A percentile compares a stretch with the other conserved stretches of the same genome.
Evolutionary conservation across 1,140 invertebrate genomes (phyloP).

Genomic region (Manduca sexta): DNA sequence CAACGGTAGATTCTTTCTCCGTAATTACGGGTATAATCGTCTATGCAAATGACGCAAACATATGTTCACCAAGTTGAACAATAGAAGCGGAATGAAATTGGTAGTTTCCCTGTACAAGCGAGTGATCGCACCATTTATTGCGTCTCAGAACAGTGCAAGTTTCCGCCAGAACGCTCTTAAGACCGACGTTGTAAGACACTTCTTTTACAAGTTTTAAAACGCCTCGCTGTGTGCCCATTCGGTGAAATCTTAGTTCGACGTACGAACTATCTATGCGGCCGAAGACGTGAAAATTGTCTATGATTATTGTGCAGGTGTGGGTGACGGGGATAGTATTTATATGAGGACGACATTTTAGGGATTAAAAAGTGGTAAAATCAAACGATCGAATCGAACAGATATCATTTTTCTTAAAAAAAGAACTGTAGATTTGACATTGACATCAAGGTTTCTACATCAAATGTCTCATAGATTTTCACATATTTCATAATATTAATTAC

Average conservation of each 20-base stretch:
- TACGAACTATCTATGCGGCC: background rate
- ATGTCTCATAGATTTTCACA: no score
- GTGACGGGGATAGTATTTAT: no score
- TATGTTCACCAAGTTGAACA: conserved; percentile 15
- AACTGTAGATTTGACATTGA: no score
- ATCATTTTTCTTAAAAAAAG: no score
- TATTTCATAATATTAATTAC: no score
- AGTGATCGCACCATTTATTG: conserved; percentile 64
- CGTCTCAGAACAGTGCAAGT: conserved; percentile 53
- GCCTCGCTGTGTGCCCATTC: conserved; percentile 28
- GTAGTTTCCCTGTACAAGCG: conserved; percentile 43
- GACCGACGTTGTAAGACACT: conserved; percentile 36
- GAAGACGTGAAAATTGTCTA: no score
- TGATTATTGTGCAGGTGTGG: no score
- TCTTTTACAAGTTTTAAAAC: conserved; percentile 61
- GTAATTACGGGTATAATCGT: background rate
- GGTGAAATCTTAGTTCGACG: conserved; percentile 13
- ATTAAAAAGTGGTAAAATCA: no score
- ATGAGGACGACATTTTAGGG: no score
- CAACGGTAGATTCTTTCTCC: no score
- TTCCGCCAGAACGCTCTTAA: conserved; percentile 39
- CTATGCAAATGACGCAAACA: background rate
- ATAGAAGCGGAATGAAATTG: conserved; percentile 36
- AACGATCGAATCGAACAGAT: no score
- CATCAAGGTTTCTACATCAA: no score